phyloP scores from a whole-genome alignment of 2,797 vertebrate genomes.

The Ispidina picta region DNA sequence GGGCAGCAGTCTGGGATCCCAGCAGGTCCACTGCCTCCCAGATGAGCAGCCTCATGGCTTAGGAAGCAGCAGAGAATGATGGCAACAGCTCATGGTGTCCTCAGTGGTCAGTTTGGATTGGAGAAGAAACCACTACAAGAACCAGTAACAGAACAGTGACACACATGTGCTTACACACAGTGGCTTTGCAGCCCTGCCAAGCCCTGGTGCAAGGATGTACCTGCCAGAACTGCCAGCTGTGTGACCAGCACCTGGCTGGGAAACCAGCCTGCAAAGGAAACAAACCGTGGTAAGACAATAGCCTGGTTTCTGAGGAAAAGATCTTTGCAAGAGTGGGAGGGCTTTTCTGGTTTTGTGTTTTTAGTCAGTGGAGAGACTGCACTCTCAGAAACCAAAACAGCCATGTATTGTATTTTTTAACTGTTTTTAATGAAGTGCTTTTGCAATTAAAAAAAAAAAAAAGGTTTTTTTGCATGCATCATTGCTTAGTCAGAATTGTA shows the following conservation, averaged over 20 bases:
- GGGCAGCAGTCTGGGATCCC: not conserved
- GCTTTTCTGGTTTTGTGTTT: not conserved
- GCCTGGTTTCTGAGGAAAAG: not conserved
- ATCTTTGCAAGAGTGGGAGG: not conserved
- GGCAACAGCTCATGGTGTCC: not conserved
- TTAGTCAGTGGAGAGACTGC: not conserved
- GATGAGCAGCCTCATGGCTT: not conserved
- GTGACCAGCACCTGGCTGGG: not conserved
- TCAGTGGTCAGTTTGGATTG: not conserved
- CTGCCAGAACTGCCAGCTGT: not conserved
- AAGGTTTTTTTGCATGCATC: not conserved
- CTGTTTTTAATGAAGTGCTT: not conserved
- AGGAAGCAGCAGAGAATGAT: not conserved
- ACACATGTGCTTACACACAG: rapidly evolving
- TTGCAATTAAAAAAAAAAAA: slow-evolving; percentile 46
- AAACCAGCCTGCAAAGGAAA: not conserved
- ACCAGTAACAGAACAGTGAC: rapidly evolving
- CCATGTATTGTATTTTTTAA: not conserved
- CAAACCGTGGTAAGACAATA: rapidly evolving
- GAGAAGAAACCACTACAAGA: not conserved
- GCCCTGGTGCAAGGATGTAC: rapidly evolving
- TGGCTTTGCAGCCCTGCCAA: not conserved
- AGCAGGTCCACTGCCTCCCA: not conserved
- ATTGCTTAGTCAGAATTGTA: not conserved
- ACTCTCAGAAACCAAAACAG: not conserved